Percentiles rank a stretch among this genome's conserved stretches.
Evolutionary conservation across 2,113 vertebrate species (phyloP).

Genomic region (Malurus elegans): DNA sequence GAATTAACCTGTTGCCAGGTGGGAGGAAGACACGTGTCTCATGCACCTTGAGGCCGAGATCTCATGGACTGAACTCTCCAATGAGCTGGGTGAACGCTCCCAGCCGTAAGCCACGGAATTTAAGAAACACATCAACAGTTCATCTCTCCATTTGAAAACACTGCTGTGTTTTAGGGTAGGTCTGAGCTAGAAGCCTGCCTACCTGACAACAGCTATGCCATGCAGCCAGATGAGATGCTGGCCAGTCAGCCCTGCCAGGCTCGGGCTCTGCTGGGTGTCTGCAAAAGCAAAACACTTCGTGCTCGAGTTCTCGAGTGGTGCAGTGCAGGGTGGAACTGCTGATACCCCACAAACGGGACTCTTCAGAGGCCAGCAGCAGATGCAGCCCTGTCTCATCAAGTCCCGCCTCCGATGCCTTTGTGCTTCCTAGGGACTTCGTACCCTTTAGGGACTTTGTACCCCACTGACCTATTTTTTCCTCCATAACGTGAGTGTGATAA

Average conservation of each 20-base stretch:
- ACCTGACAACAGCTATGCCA: rapidly evolving
- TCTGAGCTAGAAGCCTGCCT: background rate
- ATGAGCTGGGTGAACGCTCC: background rate
- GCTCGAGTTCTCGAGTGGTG: rapidly evolving
- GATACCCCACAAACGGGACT: too few species aligned
- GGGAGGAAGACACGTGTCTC: rapidly evolving
- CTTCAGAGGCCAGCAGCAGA: background rate
- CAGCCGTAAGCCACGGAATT: rapidly evolving
- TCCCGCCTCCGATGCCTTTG: background rate
- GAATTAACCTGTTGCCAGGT: background rate
- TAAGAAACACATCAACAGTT: background rate
- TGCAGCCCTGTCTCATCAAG: background rate
- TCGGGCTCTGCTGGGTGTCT: rapidly evolving
- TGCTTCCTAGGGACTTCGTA: background rate
- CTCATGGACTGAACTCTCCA: background rate
- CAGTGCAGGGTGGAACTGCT: background rate
- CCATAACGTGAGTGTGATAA: background rate
- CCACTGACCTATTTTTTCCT: rapidly evolving
- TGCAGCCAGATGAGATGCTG: rapidly evolving
- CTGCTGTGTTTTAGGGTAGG: background rate
- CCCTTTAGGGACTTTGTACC: background rate
- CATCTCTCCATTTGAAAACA: background rate
- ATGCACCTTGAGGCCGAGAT: background rate
- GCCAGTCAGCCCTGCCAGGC: background rate
- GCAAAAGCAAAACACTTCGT: background rate